Percentiles rank a stretch among this genome's conserved stretches.
Evolutionary conservation across 1,140 invertebrate species (phyloP).

Genomic region (Anastrepha ludens): DNA sequence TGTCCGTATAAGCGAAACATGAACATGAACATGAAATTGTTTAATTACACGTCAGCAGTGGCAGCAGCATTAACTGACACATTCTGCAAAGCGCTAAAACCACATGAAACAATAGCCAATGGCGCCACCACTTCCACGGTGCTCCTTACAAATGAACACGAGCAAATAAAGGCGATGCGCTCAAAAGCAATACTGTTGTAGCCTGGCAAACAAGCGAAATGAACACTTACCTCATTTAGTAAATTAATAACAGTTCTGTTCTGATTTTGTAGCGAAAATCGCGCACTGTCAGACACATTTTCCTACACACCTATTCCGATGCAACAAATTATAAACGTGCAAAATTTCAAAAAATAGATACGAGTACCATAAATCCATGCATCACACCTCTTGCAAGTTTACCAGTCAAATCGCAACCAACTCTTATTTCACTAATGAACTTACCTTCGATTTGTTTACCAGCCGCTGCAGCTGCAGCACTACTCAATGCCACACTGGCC

Average conservation of each 20-base stretch:
- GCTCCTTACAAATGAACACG: background rate
- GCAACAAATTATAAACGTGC: constrained; percentile 11
- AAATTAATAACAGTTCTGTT: background rate
- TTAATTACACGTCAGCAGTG: constrained; percentile 13
- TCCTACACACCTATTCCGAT: background rate
- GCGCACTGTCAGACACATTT: background rate
- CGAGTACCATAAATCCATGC: too few relatives aligned
- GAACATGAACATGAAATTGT: constrained; percentile 34
- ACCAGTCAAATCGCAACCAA: background rate
- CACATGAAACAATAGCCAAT: constrained; percentile 24
- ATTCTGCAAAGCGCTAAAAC: constrained; percentile 21
- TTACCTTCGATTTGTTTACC: constrained; percentile 90
- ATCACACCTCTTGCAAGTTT: too few relatives aligned
- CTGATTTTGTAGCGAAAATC: background rate
- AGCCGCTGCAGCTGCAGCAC: constrained; percentile 80
- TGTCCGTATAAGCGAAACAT: constrained; percentile 27
- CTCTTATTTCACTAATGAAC: constrained; percentile 54
- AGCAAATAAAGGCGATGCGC: background rate
- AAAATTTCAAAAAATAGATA: background rate
- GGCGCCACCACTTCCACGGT: background rate
- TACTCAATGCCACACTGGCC: constrained; percentile 78
- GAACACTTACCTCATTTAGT: constrained; percentile 17
- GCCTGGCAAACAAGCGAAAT: background rate
- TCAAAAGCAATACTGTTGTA: background rate
- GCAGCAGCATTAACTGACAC: constrained; percentile 24